Evolutionary conservation across 2,797 vertebrate genomes (phyloP).

Genomic region (Oryzias dopingdopingensis): DNA sequence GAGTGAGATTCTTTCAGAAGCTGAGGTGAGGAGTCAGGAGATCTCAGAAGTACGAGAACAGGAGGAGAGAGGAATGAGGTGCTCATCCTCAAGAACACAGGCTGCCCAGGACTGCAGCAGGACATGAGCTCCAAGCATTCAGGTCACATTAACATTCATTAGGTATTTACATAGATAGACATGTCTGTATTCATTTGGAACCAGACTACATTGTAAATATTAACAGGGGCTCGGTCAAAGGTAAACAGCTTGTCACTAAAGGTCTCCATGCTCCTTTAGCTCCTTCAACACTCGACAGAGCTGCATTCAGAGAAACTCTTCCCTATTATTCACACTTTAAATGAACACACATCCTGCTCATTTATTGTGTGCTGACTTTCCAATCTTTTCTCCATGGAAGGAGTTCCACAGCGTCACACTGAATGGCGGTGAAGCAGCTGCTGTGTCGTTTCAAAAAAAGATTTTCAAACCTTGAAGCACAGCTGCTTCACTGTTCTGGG

Average conservation of each 20-base stretch:
- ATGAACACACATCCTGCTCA: no score
- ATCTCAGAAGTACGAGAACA: conserved; percentile 17
- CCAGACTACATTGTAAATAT: conserved; percentile 35
- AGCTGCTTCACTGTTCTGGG: no score
- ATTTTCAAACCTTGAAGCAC: no score
- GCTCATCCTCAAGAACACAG: conserved; percentile 10
- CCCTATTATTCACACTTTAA: no score
- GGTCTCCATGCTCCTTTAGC: neutral
- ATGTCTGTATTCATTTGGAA: conserved; percentile 5
- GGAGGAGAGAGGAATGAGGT: conserved; percentile 9
- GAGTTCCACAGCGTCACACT: no score
- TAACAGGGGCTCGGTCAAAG: conserved; percentile 15
- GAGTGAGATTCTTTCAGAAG: conserved; percentile 43
- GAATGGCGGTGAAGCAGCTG: no score
- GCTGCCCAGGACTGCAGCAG: conserved; percentile 16
- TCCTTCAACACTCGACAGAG: neutral
- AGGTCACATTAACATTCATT: conserved; percentile 36
- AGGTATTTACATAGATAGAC: conserved; percentile 38
- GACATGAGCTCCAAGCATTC: conserved; percentile 25
- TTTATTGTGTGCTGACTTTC: no score
- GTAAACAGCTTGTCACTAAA: conserved; percentile 16
- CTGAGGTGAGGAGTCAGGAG: conserved; percentile 22
- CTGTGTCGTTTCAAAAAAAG: no score
- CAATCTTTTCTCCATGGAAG: no score
- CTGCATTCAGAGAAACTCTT: neutral